Evolutionary conservation across 2,888 invertebrate genomes (phyloP), one percentile per base, ranked within the genome.

Genomic region (Calliphora vomitoria): DNA sequence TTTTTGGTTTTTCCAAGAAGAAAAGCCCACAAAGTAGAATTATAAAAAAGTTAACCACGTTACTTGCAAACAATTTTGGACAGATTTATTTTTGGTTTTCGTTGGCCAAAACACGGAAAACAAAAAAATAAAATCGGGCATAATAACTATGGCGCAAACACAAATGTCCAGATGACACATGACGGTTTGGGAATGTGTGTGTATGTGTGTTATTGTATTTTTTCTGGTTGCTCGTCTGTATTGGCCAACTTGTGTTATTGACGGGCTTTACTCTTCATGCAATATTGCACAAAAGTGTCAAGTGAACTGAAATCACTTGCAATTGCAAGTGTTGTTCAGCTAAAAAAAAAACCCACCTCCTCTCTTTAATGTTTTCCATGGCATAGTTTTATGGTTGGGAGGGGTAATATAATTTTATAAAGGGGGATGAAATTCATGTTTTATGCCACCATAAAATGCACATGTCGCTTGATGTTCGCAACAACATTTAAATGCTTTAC

Each of bases 381-480:
- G 20, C n/a, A 6, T 31, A 44, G 15, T 41, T 5, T 44, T 31
- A 20, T 41, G 58, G 47, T 15, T 1, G 20, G 18, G 53, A n/a
- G 31, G 10, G 38, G 13, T 35, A 35, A 31, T 18, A 31, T 11
- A 53, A 35, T 71, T 80, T 78, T 53, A 25, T 25, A 47, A 66
- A 41, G 25, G 50, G 50, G 66, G 20, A 15, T 25, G 50, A 50
- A 78, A 20, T 68, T 58, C 60, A 82, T 83, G 81, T 76, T 84
- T 74, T 81, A 71, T 69, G 86, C 87, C 90, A 90, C 92, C 91
- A 92, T 92, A 92, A 92, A 92, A 92, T 92, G 92, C 92, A 92
- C 90, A 92, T 92, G 92, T 92, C 92, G 92, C 90, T 90, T 91
- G 90, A 90, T 92, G 92, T 92, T 92, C 92, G 90, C 91, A 91